phyloP scores from a whole-genome alignment of 2,113 vertebrate species.

The Eolophus roseicapilla region DNA sequence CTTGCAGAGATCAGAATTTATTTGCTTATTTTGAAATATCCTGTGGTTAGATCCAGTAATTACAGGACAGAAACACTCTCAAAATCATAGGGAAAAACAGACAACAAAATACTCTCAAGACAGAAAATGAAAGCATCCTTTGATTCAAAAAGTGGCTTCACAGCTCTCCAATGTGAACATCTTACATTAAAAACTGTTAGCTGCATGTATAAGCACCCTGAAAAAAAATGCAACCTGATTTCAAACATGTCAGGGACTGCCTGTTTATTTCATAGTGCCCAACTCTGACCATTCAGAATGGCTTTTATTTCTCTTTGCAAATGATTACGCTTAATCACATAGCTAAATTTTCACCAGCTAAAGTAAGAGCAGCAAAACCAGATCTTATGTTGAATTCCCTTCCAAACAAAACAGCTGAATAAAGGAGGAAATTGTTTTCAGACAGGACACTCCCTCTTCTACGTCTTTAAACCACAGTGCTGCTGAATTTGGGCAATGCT shows the following conservation, averaged over 20 bases:
- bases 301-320: neutral
- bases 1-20: neutral
- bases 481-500: neutral
- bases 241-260: neutral
- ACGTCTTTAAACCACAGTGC: neutral
- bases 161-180: accelerated
- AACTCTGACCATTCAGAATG: neutral
- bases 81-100: neutral
- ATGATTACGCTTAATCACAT: neutral
- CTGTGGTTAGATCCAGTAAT: neutral
- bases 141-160: neutral
- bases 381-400: neutral
- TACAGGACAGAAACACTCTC: neutral
- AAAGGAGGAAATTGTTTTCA: neutral
- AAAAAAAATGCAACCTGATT: neutral
- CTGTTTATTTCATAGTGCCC: neutral
- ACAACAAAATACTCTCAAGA: neutral
- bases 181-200: neutral
- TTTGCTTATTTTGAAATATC: neutral
- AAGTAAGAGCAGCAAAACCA: neutral
- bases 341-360: neutral
- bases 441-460: neutral
- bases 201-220: neutral
- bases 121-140: neutral
- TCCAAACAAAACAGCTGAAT: neutral